Conservation (phyloP, 1,140 invertebrate species). For the Leptinotarsa texana region DNA sequence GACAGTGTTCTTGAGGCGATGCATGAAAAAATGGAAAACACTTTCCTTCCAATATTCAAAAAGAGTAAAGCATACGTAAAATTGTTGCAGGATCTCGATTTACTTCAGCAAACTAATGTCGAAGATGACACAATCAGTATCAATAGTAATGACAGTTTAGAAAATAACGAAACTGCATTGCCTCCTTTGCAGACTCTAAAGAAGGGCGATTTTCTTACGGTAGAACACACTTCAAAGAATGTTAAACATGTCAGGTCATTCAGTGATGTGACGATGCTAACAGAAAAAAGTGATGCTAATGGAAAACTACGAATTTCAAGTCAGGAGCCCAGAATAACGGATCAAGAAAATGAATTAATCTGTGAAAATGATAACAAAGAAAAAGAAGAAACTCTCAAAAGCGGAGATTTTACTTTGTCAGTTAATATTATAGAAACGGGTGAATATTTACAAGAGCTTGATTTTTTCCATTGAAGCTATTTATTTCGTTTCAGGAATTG, state of each 20-base stretch:
- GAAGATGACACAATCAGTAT: slow-evolving; percentile 64
- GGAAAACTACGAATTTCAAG: slow-evolving; percentile 19
- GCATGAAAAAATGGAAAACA: slow-evolving; percentile 68
- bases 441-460: slow-evolving; percentile 35
- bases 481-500: slow-evolving; percentile 61
- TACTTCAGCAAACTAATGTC: slow-evolving; percentile 63
- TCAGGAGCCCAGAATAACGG: background rate
- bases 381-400: slow-evolving; percentile 61
- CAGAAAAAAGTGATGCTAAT: slow-evolving; percentile 34
- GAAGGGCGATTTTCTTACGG: slow-evolving; percentile 34
- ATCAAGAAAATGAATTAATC: slow-evolving; percentile 8
- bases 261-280: slow-evolving; percentile 49
- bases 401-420: slow-evolving; percentile 62
- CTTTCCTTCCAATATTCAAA: slow-evolving; percentile 73
- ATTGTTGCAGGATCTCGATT: slow-evolving; percentile 75
- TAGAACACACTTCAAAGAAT: slow-evolving; percentile 54
- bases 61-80: slow-evolving; percentile 72
- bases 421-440: slow-evolving; percentile 76
- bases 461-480: too few species aligned
- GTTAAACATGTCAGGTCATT: slow-evolving; percentile 50
- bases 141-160: slow-evolving; percentile 56
- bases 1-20: slow-evolving; percentile 79
- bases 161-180: slow-evolving; percentile 27
- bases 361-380: slow-evolving; percentile 33
- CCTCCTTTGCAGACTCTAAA: background rate